Conservation (phyloP, 2,113 vertebrate genomes). For the Sterna hirundo region DNA sequence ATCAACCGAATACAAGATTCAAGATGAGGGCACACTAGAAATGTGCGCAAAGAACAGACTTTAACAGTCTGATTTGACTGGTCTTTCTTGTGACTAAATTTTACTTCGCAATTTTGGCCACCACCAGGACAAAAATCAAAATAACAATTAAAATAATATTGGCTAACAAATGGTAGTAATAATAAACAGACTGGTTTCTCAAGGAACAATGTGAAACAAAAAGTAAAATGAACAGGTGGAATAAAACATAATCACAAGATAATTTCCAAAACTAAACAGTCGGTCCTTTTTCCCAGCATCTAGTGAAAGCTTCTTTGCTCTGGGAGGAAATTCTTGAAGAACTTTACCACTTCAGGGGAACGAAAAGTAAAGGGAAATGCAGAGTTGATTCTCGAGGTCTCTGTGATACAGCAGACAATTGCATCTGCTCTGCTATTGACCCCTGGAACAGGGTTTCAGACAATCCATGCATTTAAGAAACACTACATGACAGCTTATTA, state of each 20-base stretch:
- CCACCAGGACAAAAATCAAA: background rate
- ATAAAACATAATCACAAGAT: background rate
- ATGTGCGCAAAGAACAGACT: background rate
- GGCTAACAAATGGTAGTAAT: background rate
- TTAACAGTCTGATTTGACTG: background rate
- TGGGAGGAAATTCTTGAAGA: background rate
- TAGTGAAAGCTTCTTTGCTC: background rate
- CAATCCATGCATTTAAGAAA: conserved; percentile 59
- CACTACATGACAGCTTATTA: conserved; percentile 52
- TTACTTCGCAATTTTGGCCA: background rate
- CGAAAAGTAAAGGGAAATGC: conserved; percentile 26
- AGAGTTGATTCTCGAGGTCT: background rate
- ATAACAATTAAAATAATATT: background rate
- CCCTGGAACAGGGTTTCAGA: conserved; percentile 30
- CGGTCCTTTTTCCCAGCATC: background rate
- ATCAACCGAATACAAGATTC: background rate
- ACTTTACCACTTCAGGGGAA: conserved; percentile 11
- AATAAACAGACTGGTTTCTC: background rate
- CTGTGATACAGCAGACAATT: conserved; percentile 16
- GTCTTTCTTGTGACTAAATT: background rate
- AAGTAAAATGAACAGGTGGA: background rate
- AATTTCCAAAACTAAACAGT: background rate
- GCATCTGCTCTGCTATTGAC: conserved; percentile 38
- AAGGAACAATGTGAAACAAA: background rate
- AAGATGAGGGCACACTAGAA: background rate